Conservation (phyloP, 2,888 invertebrate genomes). For the Agonum fuliginosum region DNA sequence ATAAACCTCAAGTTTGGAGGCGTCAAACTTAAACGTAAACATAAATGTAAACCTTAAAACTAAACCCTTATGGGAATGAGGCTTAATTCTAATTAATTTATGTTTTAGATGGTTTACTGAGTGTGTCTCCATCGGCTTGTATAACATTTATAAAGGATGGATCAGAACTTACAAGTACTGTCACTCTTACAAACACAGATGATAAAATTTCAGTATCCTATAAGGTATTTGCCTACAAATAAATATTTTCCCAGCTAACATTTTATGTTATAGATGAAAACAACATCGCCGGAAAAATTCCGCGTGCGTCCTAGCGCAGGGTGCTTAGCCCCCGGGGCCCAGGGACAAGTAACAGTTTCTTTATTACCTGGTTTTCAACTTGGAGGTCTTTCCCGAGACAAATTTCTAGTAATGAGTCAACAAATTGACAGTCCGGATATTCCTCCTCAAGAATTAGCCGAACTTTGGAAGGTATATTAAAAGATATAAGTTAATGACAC, state of each 20-base stretch:
- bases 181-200: constrained; percentile 83
- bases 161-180: constrained; percentile 80
- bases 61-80: too few relatives aligned
- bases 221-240: constrained; percentile 75
- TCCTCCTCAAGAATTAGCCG: constrained; percentile 78
- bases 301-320: constrained; percentile 93
- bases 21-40: too few relatives aligned
- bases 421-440: constrained; percentile 77
- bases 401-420: constrained; percentile 92
- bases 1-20: too few relatives aligned
- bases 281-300: constrained; percentile 96
- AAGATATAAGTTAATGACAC: too few relatives aligned
- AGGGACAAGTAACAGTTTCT: constrained; percentile 81
- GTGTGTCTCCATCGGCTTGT: constrained; percentile 80
- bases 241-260: background rate
- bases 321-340: constrained; percentile 79
- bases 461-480: constrained; percentile 84
- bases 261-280: constrained; percentile 83
- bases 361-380: constrained; percentile 84
- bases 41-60: too few relatives aligned
- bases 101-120: constrained; percentile 75
- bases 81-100: too few relatives aligned
- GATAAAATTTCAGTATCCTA: constrained; percentile 75
- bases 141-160: constrained; percentile 82
- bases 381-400: constrained; percentile 83